Evolutionary conservation across 2,888 invertebrate species (phyloP), one percentile per base, ranked within the genome.

Genomic region (Nephrotoma guestfalica): DNA sequence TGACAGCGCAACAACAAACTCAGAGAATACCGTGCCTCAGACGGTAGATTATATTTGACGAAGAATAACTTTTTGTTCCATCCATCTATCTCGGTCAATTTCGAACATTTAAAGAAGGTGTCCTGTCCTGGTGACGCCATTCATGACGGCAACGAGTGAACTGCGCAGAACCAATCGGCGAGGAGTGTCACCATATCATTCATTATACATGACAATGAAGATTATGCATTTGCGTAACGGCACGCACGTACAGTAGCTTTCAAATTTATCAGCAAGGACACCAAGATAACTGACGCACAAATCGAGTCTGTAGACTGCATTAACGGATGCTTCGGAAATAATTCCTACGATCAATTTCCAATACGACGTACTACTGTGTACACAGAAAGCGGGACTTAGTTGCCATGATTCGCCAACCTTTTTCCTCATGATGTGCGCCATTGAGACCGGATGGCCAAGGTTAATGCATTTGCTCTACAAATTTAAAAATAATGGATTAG

Each of bases 321-420:
- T 30, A 84, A 88, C 43, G 71, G 42, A 86, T 88, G 88, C 41
- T 86, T 88, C 9, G 88, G 87, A 86, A 87, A 83, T 87, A 87
- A 87, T 87, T 83, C 88, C 86, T 57, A 15, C 4, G 57, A 57
- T 57, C 57, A 57, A 57, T 57, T n/a, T 13, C 57, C 13, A 57
- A 57, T 57, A 6, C 57, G 57, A 15, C 15, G 13, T 57, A 15
- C n/a, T 57, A 57, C 87, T 87, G 88, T 89, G 45, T 87, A 41
- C 15, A 89, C 86, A 86, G 90, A 2, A 91, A 91, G 89, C 89
- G 88, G 88, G 90, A 91, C 88, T 88, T 91, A 85, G 91, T 91
- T 87, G 90, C 91, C 4, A 91, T 91, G 89, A 91, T 91, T 41
- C 86, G 91, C 91, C 90, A 86, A 91, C 91, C 88, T 88, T 89